These are phyloP conservation scores for Kryptolebias marmoratus DNA, from an alignment of 2,113 vertebrate genomes.

Conservation along the genomic window DNA sequence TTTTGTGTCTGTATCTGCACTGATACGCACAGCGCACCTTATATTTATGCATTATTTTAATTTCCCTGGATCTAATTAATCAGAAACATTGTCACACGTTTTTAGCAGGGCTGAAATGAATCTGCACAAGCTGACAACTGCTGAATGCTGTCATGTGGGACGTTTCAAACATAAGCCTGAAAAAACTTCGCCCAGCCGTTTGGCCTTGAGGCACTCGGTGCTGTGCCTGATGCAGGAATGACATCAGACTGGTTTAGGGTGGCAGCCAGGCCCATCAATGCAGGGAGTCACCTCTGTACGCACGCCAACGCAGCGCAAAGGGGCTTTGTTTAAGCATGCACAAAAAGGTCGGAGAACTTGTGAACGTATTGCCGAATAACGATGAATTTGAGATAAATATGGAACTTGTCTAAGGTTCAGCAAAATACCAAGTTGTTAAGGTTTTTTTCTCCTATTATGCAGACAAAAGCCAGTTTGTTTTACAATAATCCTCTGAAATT, in stretches of 20 bases:
- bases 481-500: neutral
- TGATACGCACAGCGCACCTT: no score
- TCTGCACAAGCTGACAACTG: neutral
- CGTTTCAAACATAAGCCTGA: slow-evolving; percentile 42
- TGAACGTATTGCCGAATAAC: neutral
- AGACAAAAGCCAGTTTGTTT: no score
- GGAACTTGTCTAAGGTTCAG: no score
- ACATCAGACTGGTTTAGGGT: slow-evolving; percentile 79
- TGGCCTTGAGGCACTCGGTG: slow-evolving; percentile 65
- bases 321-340: slow-evolving; percentile 56
- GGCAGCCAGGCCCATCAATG: slow-evolving; percentile 42
- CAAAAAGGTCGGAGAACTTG: slow-evolving; percentile 7
- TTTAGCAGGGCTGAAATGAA: neutral
- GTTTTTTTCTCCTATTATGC: no score
- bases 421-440: no score
- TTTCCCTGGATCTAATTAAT: no score
- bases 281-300: slow-evolving; percentile 57
- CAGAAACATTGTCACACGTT: no score
- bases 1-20: neutral
- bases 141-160: slow-evolving; percentile 6
- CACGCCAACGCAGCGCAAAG: slow-evolving; percentile 50
- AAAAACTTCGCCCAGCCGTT: slow-evolving; percentile 65
- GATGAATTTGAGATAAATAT: neutral
- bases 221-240: slow-evolving; percentile 80
- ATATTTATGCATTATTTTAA: no score